These are phyloP conservation scores for Arnoldichthys spilopterus DNA, from an alignment of 2,797 vertebrate genomes.

Conservation along the genomic window DNA sequence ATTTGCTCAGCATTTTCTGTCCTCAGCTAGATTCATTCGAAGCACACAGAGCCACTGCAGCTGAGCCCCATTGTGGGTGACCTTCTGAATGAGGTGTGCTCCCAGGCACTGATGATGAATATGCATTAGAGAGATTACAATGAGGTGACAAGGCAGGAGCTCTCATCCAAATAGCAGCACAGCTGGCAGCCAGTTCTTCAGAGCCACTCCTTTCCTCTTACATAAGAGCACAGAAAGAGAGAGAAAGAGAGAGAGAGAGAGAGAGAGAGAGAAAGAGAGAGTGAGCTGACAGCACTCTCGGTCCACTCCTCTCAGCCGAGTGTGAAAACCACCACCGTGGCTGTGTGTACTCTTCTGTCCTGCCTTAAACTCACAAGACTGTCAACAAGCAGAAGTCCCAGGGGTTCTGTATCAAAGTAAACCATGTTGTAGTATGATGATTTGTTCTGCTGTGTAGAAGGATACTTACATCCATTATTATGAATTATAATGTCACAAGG, in stretches of 20 bases:
- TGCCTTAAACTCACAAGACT: slow-evolving; percentile 38
- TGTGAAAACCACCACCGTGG: slow-evolving; percentile 16
- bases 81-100: slow-evolving; percentile 69
- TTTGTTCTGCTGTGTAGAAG: slow-evolving; percentile 12
- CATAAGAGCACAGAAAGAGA: slow-evolving; percentile 66
- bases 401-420: slow-evolving; percentile 26
- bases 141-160: slow-evolving; percentile 71
- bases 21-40: slow-evolving; percentile 43
- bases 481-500: slow-evolving; percentile 67
- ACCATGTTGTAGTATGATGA: slow-evolving; percentile 16
- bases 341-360: slow-evolving; percentile 5
- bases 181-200: slow-evolving; percentile 71
- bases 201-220: slow-evolving; percentile 68
- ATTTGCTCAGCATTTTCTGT: slow-evolving; percentile 50
- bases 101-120: slow-evolving; percentile 73
- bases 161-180: slow-evolving; percentile 70
- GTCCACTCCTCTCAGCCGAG: slow-evolving; percentile 44
- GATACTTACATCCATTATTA: slow-evolving; percentile 60
- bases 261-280: too few species aligned
- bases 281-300: slow-evolving; percentile 62
- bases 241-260: too few species aligned
- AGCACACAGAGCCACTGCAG: slow-evolving; percentile 52
- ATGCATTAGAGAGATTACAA: slow-evolving; percentile 75
- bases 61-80: slow-evolving; percentile 65
- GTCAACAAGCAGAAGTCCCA: slow-evolving; percentile 27